Evolutionary conservation across 1,140 invertebrate species (phyloP), one percentile per base, ranked within the genome.

Genomic region (Drosophila navojoa): DNA sequence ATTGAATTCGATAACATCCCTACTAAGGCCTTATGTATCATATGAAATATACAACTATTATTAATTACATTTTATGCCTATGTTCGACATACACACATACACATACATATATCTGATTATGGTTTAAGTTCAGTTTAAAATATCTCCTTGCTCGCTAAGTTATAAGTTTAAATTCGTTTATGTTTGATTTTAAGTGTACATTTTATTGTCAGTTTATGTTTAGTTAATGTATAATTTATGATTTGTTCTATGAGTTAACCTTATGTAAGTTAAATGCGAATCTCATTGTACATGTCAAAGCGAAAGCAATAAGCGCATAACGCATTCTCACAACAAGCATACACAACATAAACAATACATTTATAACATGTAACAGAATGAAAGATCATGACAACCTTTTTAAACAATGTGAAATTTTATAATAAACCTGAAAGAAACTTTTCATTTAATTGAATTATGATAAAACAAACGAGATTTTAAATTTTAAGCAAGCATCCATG

Each of bases 11-110:
- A 76, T 50, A 47, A 49, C 47, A 11, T 64, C 77, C 67, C 59
- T 72, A 76, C 59, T 53, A 87, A 73, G 71, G 82, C 82, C 82
- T 86, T 86, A 86, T 86, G 82, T 86, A 86, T 87, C 62, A 86
- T 86, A 86, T 86, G 62, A 87, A 89, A 87, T 82, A 87, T 86
- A 87, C 59, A 87, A 71, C 27, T 70, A 74, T 60, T 69, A 42
- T 85, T 81, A 85, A 77, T 74, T 77, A 79, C 42, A 32, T 70
- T 80, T 57, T 84, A 84, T 50, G 45, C 62, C 60, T 85, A 84
- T 77, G 76, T 85, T 84, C 53, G 63, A 63, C 49, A 78, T 72
- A 85, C 49, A 53, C 11, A 44, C 3, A 40, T 7, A 32, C 47
- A 61, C 6, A 53, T n/a, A 40, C 13, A 45, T 35, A 45, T 29